These are phyloP conservation scores for Drosophila kanekoi DNA, from an alignment of 2,888 invertebrate genomes.

Conservation along the genomic window DNA sequence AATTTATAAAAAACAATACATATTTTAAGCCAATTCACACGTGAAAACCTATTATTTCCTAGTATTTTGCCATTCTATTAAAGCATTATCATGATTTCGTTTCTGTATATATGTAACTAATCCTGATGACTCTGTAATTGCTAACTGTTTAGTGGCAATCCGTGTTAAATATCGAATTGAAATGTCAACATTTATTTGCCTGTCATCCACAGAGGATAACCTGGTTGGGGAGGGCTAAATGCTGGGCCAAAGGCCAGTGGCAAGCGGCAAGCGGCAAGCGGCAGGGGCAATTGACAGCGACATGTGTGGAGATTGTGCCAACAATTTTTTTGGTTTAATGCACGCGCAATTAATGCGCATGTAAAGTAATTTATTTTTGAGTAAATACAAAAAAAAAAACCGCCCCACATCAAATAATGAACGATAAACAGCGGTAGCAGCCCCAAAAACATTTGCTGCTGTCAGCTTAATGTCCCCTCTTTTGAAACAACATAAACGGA, in stretches of 20 bases:
- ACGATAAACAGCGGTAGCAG: constrained; percentile 15
- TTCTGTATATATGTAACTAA: neutral
- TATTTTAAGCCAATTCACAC: too few relatives aligned
- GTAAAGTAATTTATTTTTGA: constrained; percentile 51
- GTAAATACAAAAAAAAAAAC: constrained; percentile 13
- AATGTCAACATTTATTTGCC: constrained; percentile 61
- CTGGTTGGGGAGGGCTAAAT: neutral
- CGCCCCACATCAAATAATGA: constrained; percentile 34
- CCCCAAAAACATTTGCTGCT: constrained; percentile 39
- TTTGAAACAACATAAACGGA: constrained; percentile 23
- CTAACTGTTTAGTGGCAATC: constrained; percentile 33
- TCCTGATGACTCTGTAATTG: constrained; percentile 33
- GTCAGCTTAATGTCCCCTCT: constrained; percentile 42
- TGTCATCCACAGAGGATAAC: constrained; percentile 33
- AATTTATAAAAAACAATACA: too few relatives aligned
- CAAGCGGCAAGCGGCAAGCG: neutral
- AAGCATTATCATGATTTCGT: neutral
- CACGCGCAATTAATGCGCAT: constrained; percentile 48
- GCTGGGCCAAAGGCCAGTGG: neutral
- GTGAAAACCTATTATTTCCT: too few relatives aligned
- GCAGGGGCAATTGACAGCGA: constrained; percentile 30
- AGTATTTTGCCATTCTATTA: neutral
- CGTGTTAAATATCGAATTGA: constrained; percentile 46
- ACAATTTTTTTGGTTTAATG: constrained; percentile 39
- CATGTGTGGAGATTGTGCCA: constrained; percentile 40